These are phyloP conservation scores for Luperina testacea DNA, from an alignment of 2,888 invertebrate genomes.

Conservation along the genomic window DNA sequence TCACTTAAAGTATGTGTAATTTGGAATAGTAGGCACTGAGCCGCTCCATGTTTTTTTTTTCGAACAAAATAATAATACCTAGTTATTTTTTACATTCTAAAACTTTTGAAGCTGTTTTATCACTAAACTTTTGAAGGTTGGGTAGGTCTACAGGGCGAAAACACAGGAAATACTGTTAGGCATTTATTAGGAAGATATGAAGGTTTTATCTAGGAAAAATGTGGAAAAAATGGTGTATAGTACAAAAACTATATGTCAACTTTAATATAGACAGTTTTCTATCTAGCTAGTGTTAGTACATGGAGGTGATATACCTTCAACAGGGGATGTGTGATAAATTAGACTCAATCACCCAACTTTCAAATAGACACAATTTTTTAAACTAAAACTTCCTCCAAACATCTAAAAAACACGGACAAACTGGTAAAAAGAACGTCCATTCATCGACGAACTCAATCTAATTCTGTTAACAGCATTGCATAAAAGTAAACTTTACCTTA, in stretches of 20 bases:
- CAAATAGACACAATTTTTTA: neutral
- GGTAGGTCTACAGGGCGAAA: too few species aligned
- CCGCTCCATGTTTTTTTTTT: neutral
- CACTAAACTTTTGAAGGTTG: too few species aligned
- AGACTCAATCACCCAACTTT: neutral
- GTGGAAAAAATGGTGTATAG: too few species aligned
- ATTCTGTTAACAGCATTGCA: neutral
- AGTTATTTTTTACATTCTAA: neutral
- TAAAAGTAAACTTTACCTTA: constrained; percentile 73
- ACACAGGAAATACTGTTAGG: too few species aligned
- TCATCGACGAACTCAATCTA: neutral
- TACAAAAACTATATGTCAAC: too few species aligned
- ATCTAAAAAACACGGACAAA: neutral
- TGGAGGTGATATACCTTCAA: too few species aligned
- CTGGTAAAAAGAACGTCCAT: constrained; percentile 2
- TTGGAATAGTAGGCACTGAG: neutral
- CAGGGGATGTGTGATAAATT: neutral
- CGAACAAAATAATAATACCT: neutral
- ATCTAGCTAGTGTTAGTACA: too few species aligned
- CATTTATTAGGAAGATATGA: too few species aligned
- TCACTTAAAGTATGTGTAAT: too few species aligned
- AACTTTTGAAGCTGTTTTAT: neutral
- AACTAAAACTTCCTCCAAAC: neutral
- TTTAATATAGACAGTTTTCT: too few species aligned
- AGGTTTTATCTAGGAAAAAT: too few species aligned